A percentile compares a stretch with the other conserved stretches of the same genome.
phyloP scores from a whole-genome alignment of 1,140 invertebrate species.

The Pogonomyrmex barbatus region DNA sequence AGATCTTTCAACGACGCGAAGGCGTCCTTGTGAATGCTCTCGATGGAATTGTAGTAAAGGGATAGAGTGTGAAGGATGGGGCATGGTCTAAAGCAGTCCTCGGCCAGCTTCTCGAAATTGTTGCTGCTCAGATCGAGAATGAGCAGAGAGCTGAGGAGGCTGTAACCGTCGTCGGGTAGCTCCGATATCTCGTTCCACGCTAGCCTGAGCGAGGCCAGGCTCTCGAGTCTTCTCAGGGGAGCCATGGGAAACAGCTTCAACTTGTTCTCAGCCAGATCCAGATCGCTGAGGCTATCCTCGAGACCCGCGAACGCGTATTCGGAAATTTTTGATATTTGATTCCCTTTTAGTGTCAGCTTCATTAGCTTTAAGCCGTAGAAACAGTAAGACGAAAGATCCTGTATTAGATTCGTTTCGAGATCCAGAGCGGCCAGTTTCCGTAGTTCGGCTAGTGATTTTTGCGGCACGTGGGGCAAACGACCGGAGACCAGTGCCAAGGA shows the following conservation, averaged over 20 bases:
- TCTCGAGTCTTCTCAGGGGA: slow-evolving; percentile 91
- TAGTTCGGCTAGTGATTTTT: slow-evolving; percentile 91
- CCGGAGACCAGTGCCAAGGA: slow-evolving; percentile 93
- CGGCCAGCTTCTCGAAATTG: slow-evolving; percentile 91
- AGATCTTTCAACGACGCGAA: slow-evolving; percentile 91
- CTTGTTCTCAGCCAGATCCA: slow-evolving; percentile 95
- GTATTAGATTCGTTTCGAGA: slow-evolving; percentile 94
- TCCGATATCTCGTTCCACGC: slow-evolving; percentile 93
- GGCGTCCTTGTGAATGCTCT: slow-evolving; percentile 91
- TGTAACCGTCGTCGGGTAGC: slow-evolving; percentile 90
- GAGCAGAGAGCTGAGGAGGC: slow-evolving; percentile 89
- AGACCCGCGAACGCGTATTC: slow-evolving; percentile 95
- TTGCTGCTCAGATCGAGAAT: slow-evolving; percentile 95
- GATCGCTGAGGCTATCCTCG: slow-evolving; percentile 92
- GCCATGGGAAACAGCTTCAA: slow-evolving; percentile 93
- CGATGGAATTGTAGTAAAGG: slow-evolving; percentile 94
- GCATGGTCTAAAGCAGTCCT: slow-evolving; percentile 92
- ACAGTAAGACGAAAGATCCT: slow-evolving; percentile 93
- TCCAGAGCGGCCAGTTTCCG: slow-evolving; percentile 91
- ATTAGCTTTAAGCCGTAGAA: slow-evolving; percentile 94
- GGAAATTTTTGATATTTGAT: slow-evolving; percentile 91
- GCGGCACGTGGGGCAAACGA: slow-evolving; percentile 92
- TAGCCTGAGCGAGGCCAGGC: slow-evolving; percentile 90
- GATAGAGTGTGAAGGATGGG: slow-evolving; percentile 92
- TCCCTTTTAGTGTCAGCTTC: slow-evolving; percentile 94